Evolutionary conservation across 37 sponge, comb jelly and placozoan species (phyloP).

Genomic region (Beroe forskalii): DNA sequence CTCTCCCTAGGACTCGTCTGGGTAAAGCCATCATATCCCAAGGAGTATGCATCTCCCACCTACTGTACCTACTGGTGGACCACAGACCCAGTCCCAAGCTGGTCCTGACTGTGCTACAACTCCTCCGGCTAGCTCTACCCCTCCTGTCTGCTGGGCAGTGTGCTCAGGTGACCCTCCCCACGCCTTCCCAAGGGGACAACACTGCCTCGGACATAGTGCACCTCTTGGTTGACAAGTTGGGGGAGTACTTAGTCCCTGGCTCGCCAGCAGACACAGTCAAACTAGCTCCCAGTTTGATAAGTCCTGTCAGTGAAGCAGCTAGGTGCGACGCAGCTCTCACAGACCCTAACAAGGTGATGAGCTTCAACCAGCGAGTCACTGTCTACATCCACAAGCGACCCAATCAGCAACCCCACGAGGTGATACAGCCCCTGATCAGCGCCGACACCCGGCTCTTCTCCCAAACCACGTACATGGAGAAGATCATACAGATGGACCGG

Average conservation of each 20-base stretch:
- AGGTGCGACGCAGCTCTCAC: not conserved
- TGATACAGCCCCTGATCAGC: conserved; percentile 78
- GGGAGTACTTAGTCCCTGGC: conserved; percentile 78
- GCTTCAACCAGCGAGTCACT: conserved; percentile 74
- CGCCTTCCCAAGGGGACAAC: conserved; percentile 61
- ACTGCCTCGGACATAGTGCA: conserved; percentile 75
- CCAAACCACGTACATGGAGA: conserved; percentile 71
- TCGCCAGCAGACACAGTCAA: conserved; percentile 30
- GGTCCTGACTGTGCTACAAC: conserved; percentile 85
- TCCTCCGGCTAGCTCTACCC: conserved; percentile 95
- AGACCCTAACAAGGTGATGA: conserved; percentile 6
- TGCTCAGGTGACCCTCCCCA: conserved; percentile 73
- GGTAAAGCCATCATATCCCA: conserved; percentile 83
- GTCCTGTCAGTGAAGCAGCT: not conserved
- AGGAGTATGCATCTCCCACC: conserved; percentile 86
- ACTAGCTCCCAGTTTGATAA: not conserved
- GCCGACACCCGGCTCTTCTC: conserved; percentile 49
- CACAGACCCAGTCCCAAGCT: conserved; percentile 93
- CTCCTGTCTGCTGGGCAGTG: conserved; percentile 83
- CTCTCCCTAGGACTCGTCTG: conserved; percentile 72
- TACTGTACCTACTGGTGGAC: conserved; percentile 86
- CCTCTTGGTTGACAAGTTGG: conserved; percentile 84
- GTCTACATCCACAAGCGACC: conserved; percentile 79
- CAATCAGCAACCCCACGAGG: conserved; percentile 79
- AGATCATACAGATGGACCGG: conserved; percentile 78